phyloP scores from a whole-genome alignment of 1,140 invertebrate species.

The Laupala kohalensis region DNA sequence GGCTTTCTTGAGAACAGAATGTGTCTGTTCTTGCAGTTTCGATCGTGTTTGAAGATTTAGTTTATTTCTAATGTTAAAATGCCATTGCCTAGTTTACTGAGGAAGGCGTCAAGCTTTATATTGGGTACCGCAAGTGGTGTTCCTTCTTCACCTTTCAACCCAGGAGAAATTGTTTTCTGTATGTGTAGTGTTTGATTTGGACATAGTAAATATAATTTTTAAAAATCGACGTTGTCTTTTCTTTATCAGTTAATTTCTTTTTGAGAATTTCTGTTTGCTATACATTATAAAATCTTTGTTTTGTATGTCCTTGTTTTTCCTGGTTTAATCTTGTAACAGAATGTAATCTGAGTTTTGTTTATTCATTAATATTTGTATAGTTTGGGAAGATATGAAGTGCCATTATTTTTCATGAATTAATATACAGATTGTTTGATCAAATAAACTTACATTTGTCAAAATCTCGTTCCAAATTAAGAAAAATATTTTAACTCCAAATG shows the following conservation, averaged over 20 bases:
- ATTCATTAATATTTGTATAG: background rate
- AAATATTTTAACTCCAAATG: too few species aligned
- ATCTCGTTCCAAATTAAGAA: too few species aligned
- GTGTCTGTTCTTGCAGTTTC: too few species aligned
- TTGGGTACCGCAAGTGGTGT: slow-evolving; percentile 2
- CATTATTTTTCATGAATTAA: too few species aligned
- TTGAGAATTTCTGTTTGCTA: background rate
- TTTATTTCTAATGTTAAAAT: too few species aligned
- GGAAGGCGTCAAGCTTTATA: slow-evolving; percentile 8
- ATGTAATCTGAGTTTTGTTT: background rate
- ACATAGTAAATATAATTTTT: background rate
- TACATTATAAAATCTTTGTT: background rate
- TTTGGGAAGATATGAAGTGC: too few species aligned
- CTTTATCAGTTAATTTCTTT: background rate
- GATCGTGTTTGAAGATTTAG: too few species aligned
- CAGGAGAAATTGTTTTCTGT: slow-evolving; percentile 11
- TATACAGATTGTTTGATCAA: too few species aligned
- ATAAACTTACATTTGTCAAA: too few species aligned
- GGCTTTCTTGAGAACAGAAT: too few species aligned
- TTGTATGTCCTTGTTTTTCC: background rate
- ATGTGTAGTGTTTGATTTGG: background rate
- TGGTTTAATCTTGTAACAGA: background rate
- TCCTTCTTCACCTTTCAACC: slow-evolving; percentile 1
- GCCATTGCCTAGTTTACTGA: slow-evolving; percentile 8
- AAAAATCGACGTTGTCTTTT: background rate